Evolutionary conservation across 2,113 vertebrate genomes (phyloP).

Genomic region (Verasper variegatus): DNA sequence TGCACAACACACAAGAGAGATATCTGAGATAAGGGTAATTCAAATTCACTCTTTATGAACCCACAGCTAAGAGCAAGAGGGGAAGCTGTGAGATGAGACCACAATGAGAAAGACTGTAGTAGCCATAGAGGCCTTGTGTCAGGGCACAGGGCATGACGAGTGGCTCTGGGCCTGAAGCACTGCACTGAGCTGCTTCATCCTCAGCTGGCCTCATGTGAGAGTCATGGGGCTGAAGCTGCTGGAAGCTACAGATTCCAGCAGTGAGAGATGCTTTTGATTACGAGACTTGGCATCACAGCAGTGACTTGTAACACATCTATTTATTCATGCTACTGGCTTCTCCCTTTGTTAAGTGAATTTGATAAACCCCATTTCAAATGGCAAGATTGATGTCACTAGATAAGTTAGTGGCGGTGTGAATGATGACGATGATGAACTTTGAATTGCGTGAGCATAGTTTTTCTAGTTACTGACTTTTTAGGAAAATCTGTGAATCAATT

Average conservation of each 20-base stretch:
- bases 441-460: background rate
- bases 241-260: conserved; percentile 10
- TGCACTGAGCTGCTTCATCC: conserved; percentile 6
- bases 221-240: conserved; percentile 49
- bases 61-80: conserved; percentile 1
- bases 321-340: background rate
- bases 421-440: background rate
- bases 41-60: background rate
- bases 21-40: background rate
- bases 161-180: conserved; percentile 14
- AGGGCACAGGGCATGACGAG: background rate
- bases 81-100: background rate
- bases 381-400: background rate
- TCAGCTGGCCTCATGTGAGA: conserved; percentile 57
- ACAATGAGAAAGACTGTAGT: conserved; percentile 14
- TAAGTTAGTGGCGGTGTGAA: background rate
- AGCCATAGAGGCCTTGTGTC: background rate
- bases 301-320: background rate
- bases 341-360: background rate
- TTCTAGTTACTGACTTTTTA: too few relatives aligned
- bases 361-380: background rate
- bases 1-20: background rate
- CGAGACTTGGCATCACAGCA: background rate
- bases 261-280: background rate
- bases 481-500: too few relatives aligned